Conservation (phyloP, 2,888 invertebrate genomes). For the Lottia scabra region DNA sequence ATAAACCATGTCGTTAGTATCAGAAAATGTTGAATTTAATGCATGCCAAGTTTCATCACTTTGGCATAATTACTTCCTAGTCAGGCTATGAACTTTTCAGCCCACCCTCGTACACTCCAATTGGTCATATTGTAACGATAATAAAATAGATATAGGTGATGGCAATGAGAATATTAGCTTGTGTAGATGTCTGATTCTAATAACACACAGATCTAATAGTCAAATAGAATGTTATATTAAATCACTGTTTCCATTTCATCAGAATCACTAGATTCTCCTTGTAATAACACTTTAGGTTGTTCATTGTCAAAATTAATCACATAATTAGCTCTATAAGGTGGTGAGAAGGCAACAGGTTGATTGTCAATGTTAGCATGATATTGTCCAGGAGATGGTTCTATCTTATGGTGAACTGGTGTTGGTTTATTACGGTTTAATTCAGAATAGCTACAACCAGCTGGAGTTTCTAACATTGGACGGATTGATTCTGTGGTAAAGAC, state of each 20-base stretch:
- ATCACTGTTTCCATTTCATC: constrained; percentile 19
- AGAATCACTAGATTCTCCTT: constrained; percentile 9
- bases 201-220: no score
- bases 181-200: no score
- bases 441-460: not conserved
- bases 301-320: not conserved
- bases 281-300: not conserved
- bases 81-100: no score
- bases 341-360: not conserved
- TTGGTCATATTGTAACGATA: no score
- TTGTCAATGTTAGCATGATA: not conserved
- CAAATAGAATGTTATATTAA: not conserved
- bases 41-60: no score
- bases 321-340: not conserved
- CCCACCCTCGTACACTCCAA: no score
- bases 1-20: no score
- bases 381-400: not conserved
- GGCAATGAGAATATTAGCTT: no score
- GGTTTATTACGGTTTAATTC: not conserved
- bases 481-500: not conserved
- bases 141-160: no score
- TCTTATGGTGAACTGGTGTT: not conserved
- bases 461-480: not conserved
- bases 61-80: no score
- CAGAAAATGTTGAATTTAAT: no score